Evolutionary conservation across 2,113 vertebrate species (phyloP).

Genomic region (Pampusana beccarii): DNA sequence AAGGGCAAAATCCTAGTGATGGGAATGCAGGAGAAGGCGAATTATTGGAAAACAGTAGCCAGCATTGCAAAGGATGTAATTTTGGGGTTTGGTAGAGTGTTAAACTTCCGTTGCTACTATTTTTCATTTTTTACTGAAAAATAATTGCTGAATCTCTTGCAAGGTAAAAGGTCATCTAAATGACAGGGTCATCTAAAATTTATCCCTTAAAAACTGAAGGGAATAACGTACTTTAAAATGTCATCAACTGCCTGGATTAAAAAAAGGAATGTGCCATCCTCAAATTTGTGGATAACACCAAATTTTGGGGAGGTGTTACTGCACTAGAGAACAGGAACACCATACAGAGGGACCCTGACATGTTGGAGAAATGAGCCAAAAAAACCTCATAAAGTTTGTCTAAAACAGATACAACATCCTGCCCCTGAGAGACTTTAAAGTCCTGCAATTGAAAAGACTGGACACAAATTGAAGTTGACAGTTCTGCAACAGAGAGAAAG

Average conservation of each 20-base stretch:
- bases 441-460: neutral
- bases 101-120: neutral
- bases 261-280: neutral
- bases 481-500: neutral
- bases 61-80: neutral
- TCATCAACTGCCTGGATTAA: neutral
- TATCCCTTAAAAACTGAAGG: neutral
- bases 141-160: neutral
- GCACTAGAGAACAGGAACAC: neutral
- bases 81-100: fast-evolving
- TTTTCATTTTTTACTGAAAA: neutral
- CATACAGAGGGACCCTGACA: neutral
- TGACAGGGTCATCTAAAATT: neutral
- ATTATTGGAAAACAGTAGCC: neutral
- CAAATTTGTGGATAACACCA: neutral
- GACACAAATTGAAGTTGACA: neutral
- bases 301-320: neutral
- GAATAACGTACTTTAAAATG: neutral
- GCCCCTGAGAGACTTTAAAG: neutral
- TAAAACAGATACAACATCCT: neutral
- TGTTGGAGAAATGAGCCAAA: neutral
- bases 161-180: neutral
- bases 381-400: neutral
- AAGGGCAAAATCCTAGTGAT: neutral
- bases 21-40: neutral